Evolutionary conservation across 2,797 vertebrate genomes (phyloP).

Genomic region (Nyctibius grandis): DNA sequence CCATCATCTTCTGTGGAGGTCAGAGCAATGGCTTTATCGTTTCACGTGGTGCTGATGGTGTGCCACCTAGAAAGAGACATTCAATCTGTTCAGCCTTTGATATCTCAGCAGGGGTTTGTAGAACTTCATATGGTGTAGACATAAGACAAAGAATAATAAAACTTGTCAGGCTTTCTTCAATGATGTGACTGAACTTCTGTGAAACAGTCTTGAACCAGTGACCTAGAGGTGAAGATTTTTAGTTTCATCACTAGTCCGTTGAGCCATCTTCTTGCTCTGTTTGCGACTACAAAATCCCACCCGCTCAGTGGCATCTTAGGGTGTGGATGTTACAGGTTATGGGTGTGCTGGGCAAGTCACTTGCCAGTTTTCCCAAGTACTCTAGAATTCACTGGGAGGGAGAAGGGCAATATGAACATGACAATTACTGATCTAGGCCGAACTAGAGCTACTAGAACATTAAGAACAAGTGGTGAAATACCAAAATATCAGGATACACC

Average conservation of each 20-base stretch:
- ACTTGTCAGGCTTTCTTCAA: not conserved
- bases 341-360: not conserved
- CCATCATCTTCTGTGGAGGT: accelerated
- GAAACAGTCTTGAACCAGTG: conserved; percentile 51
- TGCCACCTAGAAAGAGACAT: not conserved
- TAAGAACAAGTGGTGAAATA: not conserved
- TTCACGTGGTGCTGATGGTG: not conserved
- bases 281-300: not conserved
- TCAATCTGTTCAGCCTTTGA: not conserved
- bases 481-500: conserved; percentile 7
- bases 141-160: not conserved
- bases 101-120: not conserved
- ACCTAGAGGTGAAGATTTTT: conserved; percentile 49
- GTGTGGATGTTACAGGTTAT: not conserved
- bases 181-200: not conserved
- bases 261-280: not conserved
- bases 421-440: not conserved
- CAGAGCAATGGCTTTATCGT: not conserved
- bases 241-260: not conserved
- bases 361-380: not conserved
- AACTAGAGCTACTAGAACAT: conserved; percentile 8
- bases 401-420: not conserved
- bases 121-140: not conserved
- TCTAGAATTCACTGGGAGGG: not conserved
- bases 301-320: not conserved